Conservation (phyloP, 2,888 invertebrate species). For the Camptogramma bilineatum region DNA sequence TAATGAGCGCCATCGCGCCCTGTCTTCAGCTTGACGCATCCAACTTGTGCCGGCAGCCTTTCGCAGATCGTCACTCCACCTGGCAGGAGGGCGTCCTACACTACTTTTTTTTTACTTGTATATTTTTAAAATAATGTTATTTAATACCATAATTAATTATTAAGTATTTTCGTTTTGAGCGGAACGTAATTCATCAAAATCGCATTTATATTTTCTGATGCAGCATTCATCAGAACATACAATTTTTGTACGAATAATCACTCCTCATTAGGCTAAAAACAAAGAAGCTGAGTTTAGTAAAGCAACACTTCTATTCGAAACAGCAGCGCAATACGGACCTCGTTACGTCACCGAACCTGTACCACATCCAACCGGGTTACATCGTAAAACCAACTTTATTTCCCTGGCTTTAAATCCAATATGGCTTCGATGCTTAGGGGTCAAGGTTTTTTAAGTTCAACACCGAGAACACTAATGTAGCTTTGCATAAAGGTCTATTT, state of each 20-base stretch:
- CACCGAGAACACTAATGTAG: background rate
- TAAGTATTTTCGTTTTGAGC: background rate
- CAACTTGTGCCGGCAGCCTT: too few species aligned
- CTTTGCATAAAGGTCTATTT: too few species aligned
- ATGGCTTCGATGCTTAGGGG: background rate
- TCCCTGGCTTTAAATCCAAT: slow-evolving; percentile 7
- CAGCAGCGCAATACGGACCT: slow-evolving; percentile 22
- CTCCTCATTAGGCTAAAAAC: slow-evolving; percentile 16
- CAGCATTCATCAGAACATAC: background rate
- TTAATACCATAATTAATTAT: too few species aligned
- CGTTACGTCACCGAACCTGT: slow-evolving; percentile 20
- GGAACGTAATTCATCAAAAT: background rate
- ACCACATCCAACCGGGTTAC: slow-evolving; percentile 10
- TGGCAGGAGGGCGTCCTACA: too few species aligned
- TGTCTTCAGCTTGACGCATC: too few species aligned
- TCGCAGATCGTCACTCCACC: too few species aligned
- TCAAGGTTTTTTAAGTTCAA: background rate
- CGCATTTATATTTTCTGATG: background rate
- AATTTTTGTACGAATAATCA: background rate
- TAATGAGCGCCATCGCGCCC: too few species aligned
- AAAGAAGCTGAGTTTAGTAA: slow-evolving; percentile 15
- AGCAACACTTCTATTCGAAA: slow-evolving; percentile 22
- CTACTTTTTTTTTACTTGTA: too few species aligned
- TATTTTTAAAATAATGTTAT: too few species aligned
- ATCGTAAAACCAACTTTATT: slow-evolving; percentile 14